These are phyloP conservation scores for Oryzaephilus surinamensis DNA, from an alignment of 1,140 invertebrate genomes.

Conservation along the genomic window DNA sequence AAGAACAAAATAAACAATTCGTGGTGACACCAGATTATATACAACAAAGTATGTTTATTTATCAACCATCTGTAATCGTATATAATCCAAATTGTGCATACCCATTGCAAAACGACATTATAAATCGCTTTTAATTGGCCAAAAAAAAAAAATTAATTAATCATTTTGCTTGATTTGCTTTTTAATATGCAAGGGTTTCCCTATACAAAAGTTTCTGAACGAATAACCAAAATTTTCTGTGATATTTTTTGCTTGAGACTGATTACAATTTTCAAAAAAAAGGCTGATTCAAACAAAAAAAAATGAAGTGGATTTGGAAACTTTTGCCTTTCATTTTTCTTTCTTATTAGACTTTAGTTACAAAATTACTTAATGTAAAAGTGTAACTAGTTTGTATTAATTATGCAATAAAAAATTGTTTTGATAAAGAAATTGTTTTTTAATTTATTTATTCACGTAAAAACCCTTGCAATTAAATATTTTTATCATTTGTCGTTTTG, in stretches of 20 bases:
- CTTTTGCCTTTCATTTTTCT: conserved; percentile 15
- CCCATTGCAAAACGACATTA: conserved; percentile 36
- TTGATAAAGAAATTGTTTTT: no score
- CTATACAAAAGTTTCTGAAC: conserved; percentile 21
- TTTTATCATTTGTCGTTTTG: conserved; percentile 32
- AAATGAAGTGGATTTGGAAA: no score
- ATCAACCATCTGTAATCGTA: conserved; percentile 35
- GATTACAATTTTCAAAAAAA: conserved; percentile 2
- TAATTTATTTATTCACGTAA: conserved; percentile 12
- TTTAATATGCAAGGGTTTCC: conserved; percentile 19
- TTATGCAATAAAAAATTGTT: conserved; percentile 23
- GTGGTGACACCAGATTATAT: conserved; percentile 79
- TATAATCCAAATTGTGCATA: conserved; percentile 35
- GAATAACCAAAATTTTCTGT: conserved; percentile 13
- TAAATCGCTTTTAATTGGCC: conserved; percentile 17
- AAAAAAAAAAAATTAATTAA: conserved; percentile 3
- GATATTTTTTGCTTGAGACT: conserved; percentile 16
- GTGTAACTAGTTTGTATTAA: conserved; percentile 2
- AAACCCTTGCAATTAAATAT: conserved; percentile 29
- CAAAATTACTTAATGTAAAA: conserved; percentile 1
- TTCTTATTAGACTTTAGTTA: conserved; percentile 14
- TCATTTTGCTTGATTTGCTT: background rate
- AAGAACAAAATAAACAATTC: conserved; percentile 55
- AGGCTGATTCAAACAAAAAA: conserved; percentile 18
- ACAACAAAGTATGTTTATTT: conserved; percentile 65